Percentiles rank a stretch among this genome's conserved stretches.
Evolutionary conservation across 2,888 invertebrate genomes (phyloP).

Genomic region (Bombylius major): DNA sequence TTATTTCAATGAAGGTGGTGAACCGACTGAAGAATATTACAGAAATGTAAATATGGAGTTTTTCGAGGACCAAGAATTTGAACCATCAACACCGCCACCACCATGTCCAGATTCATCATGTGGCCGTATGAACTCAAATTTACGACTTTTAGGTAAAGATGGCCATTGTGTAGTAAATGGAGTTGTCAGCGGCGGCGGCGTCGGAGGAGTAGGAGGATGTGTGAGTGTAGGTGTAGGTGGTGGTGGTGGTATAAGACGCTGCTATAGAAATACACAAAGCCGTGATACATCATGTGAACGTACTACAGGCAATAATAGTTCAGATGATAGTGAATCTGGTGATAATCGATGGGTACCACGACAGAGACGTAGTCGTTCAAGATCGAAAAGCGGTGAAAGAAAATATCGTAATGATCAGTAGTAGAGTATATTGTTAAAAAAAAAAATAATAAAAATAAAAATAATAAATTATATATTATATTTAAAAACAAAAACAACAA

Average conservation of each 20-base stretch:
- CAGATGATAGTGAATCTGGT: constrained; percentile 22
- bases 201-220: background rate
- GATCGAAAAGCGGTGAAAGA: constrained; percentile 23
- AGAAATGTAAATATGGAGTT: constrained; percentile 24
- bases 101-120: constrained; percentile 17
- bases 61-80: constrained; percentile 21
- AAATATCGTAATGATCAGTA: constrained; percentile 14
- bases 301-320: constrained; percentile 15
- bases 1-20: constrained; percentile 23
- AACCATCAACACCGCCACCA: constrained; percentile 21
- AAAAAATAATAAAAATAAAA: background rate
- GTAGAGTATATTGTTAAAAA: background rate
- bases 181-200: background rate
- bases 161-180: background rate
- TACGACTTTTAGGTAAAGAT: constrained; percentile 3
- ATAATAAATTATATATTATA: too few relatives aligned
- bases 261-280: constrained; percentile 8
- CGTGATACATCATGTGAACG: constrained; percentile 9
- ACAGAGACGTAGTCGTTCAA: constrained; percentile 19
- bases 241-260: background rate
- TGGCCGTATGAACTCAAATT: constrained; percentile 13
- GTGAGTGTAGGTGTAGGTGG: background rate
- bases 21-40: constrained; percentile 24
- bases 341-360: constrained; percentile 20
- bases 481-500: too few relatives aligned